Evolutionary conservation across 2,797 vertebrate genomes (phyloP), one percentile per base, ranked within the genome.

Genomic region (Limnodromus scolopaceus): DNA sequence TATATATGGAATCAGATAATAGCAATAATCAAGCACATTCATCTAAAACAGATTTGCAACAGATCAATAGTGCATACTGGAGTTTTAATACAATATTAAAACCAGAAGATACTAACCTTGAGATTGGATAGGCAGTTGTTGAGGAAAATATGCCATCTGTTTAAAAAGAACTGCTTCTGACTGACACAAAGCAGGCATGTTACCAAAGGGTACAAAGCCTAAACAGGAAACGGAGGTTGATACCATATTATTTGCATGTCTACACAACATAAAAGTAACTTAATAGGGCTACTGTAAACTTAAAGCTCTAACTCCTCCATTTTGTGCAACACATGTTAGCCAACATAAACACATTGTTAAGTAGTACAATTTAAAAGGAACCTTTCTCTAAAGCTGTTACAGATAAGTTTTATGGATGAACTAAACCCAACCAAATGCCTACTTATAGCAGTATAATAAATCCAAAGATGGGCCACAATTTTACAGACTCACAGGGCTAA

Each of bases 61-160:
- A 82, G 49, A 80, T 82, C 51, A 38, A 49, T 27, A 81, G 38
- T 6, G 32, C 39, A 61, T 24, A 66, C 7, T 30, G 17, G 84
- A 58, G 11, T 66, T 87, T 79, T 60, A 87, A 75, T 30, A 55
- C 9, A 71, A 12, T 41, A 78, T 36, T 79, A 75, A 45, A 71
- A 60, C 28, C 39, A 53, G 83, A 55, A 90, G 49, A 96, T 87
- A 98, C 98, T 97, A 92, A 99, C 99, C 99, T 99, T 99, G 84
- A 99, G 99, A 98, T 99, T 99, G 93, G 99, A 99, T 72, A 99
- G 98, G 96, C 99, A 99, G 98, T 99, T 99, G 98, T 99, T 99
- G 97, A 99, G 99, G 97, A 99, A 99, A 97, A 99, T 93, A 97
- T 99, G 99, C 99, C 99, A 99, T 97, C 99, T 99, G 98, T 99